Conservation (phyloP, 2,113 vertebrate species). For the Dipodomys spectabilis region DNA sequence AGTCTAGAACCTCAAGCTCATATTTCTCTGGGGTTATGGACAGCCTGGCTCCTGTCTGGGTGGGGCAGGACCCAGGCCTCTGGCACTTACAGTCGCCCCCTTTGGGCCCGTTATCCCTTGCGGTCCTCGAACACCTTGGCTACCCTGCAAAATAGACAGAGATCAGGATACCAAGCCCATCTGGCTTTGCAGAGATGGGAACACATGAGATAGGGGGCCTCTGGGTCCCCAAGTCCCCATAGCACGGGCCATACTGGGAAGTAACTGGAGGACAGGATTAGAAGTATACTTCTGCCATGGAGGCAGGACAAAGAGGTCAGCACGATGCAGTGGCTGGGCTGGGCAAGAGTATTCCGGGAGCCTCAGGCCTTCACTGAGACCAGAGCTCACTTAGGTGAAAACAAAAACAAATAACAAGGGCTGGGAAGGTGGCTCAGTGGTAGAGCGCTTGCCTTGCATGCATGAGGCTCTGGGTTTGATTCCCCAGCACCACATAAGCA, state of each 20-base stretch:
- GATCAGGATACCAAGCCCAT: not conserved
- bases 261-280: not conserved
- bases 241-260: not conserved
- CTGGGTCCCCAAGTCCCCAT: not conserved
- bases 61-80: not conserved
- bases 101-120: constrained; percentile 95
- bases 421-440: too few species aligned
- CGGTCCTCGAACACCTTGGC: constrained; percentile 91
- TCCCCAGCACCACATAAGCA: too few species aligned
- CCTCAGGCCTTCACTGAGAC: not conserved
- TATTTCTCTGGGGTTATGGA: not conserved
- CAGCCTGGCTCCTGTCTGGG: not conserved
- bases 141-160: constrained; percentile 86
- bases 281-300: not conserved
- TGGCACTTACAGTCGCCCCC: constrained; percentile 92
- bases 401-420: not conserved
- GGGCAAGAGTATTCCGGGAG: not conserved
- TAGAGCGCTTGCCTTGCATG: too few species aligned
- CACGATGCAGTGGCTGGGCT: accelerated
- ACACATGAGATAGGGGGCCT: not conserved
- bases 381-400: not conserved
- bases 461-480: too few species aligned
- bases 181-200: not conserved
- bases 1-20: not conserved
- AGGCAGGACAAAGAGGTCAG: not conserved